Base-by-base conservation (phyloP, 2,888 invertebrate species). In the Gerris lacustris region DNA sequence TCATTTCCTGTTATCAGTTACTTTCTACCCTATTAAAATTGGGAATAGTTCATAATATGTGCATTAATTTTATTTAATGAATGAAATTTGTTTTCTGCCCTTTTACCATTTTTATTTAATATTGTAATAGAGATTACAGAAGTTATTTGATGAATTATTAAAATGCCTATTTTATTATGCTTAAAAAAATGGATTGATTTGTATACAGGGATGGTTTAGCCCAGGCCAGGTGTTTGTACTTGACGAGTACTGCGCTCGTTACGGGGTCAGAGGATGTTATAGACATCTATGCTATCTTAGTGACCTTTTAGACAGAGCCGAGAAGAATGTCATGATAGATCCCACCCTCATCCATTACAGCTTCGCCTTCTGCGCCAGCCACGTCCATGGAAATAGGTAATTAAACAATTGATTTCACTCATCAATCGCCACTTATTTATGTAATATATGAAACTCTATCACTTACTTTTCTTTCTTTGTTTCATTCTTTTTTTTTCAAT, bases 311-410 rank as follows among this genome's bases (percentile, higher is more conserved):
- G 96, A 96, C 80, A 87, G 94, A 74, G 95, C 96, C 0, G 96
- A 98, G 81, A 93, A 94, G 78, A 83, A 84, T 73, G 86, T 92
- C 77, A 94, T 98, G 85, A 96, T 99, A 74, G 99, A 99, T 83
- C 99, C 99, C 0, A 98, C 96, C 0, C 85, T 99, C 73, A 96
- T 99, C 80, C 98, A 99, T 83, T 99, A 94, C 83, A 96, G 96
- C 78, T 99, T 98, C 83, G 98, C 98, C 67, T 99, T 97, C 84
- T 99, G 99, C 83, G 98, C 98, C 70, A 96, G 94, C 78, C 99
- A 99, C 82, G 98, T 99, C 9, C 96, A 98, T 80, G 99, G 99
- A 75, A 99, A 98, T 85, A 91, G 94, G 94, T 95, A 85, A 80
- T 85, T 74, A 66, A 31, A 31, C 31, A 31, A 2, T 4, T 31